Base-by-base conservation (phyloP, 2,113 vertebrate species). In the Colossoma macropomum region DNA sequence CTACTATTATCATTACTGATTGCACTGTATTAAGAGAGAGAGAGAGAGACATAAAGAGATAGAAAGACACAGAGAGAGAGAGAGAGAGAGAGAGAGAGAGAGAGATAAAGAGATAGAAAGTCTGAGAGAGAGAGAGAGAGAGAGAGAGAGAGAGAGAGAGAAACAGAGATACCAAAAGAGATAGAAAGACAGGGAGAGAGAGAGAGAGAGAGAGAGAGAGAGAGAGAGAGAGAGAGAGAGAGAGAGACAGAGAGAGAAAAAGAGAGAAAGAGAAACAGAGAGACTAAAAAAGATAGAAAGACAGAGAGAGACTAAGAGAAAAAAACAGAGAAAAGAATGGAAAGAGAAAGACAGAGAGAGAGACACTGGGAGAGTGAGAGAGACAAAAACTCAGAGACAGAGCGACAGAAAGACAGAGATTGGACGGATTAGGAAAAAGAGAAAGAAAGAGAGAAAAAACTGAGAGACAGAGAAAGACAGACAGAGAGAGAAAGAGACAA, bases 41-140 rank as follows among this genome's bases (percentile, higher is more conserved):
- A 66, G 28, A 66, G 3, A 66, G 27, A 66, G 28, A 30, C 3
- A 65, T 25, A 65, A 12, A 27, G n/a, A 63, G n/a, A 63, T n/a
- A 63, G 60, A 27, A 8, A 65, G 63, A 48, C 65, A 79, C 66
- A 73, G 63, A 60, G 38, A 63, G 80, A 71, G 10, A 82, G 71
- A 87, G 82, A 80, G 83, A 80, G 82, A 83, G 19, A 91, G 27
- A 38, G 23, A 41, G 32, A 81, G 32, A 65, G 38, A 63, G 9
- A 73, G 15, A 60, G 23, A 54, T 19, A 82, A 17, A 32, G 52
- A 25, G n/a, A 62, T 12, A 78, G n/a, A n/a, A 7, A 48, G 19
- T 12, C 11, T 10, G 25, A 21, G 17, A 88, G 84, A 84, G 72
- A 84, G 52, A 54, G 73, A 86, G 63, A 59, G 25, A 52, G 75